Conservation (phyloP, 1,140 invertebrate genomes). For the Micrasema minimum region DNA sequence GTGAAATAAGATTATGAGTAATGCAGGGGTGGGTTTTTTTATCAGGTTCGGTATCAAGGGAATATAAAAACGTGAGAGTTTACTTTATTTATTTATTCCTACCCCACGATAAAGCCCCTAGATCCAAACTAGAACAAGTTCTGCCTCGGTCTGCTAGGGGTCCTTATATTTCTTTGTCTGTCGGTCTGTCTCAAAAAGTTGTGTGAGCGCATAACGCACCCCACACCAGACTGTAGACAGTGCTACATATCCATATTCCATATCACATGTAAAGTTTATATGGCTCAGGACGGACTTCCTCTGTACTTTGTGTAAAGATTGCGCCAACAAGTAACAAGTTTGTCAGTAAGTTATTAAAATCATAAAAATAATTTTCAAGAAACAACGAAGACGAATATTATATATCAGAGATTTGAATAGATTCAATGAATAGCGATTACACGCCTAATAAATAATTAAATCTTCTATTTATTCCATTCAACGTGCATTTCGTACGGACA, state of each 20-base stretch:
- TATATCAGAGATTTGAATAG: too few species aligned
- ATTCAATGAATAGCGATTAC: constrained; percentile 19
- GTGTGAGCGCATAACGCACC: constrained; percentile 4
- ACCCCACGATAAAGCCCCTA: constrained; percentile 5
- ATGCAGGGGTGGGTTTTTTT: constrained; percentile 6
- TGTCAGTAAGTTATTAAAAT: too few species aligned
- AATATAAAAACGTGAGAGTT: not conserved
- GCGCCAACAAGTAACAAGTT: not conserved
- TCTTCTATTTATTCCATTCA: constrained; percentile 15
- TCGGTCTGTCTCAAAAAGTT: constrained; percentile 25
- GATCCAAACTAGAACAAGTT: not conserved
- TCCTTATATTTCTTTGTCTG: not conserved
- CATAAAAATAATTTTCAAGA: too few species aligned
- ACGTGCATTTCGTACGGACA: not conserved
- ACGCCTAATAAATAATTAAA: constrained; percentile 30
- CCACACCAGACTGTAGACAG: constrained; percentile 8
- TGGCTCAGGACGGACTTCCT: too few species aligned
- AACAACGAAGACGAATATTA: too few species aligned
- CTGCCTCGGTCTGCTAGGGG: constrained; percentile 17
- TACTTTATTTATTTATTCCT: constrained; percentile 3
- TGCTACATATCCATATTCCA: not conserved
- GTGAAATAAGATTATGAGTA: constrained; percentile 10
- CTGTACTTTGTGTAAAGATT: constrained; percentile 1
- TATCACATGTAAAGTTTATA: too few species aligned
- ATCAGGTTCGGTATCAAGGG: too few species aligned